These are phyloP conservation scores for Lochmaea crataegi DNA, from an alignment of 2,888 invertebrate genomes.

Conservation along the genomic window DNA sequence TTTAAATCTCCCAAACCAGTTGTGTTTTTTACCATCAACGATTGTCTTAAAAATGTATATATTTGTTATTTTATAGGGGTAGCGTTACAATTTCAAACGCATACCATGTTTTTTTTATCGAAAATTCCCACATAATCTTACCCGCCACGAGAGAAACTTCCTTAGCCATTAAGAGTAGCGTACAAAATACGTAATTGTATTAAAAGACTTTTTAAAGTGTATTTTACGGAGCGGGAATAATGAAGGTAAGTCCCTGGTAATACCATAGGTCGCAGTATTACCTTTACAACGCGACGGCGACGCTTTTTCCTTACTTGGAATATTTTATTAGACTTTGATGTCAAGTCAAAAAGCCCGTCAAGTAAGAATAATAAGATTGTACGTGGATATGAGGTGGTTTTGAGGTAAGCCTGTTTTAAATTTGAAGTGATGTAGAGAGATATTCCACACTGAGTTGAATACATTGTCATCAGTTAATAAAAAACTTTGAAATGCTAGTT, in stretches of 20 bases:
- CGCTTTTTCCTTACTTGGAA: not conserved
- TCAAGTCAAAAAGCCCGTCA: conserved; percentile 5
- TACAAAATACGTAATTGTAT: not conserved
- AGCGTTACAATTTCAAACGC: too few species aligned
- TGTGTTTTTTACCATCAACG: too few species aligned
- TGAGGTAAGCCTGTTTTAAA: not conserved
- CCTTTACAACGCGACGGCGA: not conserved
- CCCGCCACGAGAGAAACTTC: too few species aligned
- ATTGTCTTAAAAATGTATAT: too few species aligned
- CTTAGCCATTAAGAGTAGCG: too few species aligned
- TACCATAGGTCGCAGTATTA: not conserved
- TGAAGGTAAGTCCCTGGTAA: not conserved
- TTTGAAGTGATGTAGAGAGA: not conserved
- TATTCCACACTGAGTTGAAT: not conserved
- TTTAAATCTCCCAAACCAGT: too few species aligned
- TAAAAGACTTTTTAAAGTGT: not conserved
- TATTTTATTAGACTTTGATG: not conserved
- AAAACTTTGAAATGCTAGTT: not conserved
- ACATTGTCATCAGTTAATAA: not conserved
- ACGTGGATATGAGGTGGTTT: not conserved
- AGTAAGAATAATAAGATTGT: not conserved
- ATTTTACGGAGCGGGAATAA: not conserved
- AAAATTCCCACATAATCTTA: too few species aligned
- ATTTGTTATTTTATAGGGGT: too few species aligned
- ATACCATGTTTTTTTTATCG: too few species aligned